Evolutionary conservation across 2,888 invertebrate species (phyloP).

Genomic region (Saturnia japonica): DNA sequence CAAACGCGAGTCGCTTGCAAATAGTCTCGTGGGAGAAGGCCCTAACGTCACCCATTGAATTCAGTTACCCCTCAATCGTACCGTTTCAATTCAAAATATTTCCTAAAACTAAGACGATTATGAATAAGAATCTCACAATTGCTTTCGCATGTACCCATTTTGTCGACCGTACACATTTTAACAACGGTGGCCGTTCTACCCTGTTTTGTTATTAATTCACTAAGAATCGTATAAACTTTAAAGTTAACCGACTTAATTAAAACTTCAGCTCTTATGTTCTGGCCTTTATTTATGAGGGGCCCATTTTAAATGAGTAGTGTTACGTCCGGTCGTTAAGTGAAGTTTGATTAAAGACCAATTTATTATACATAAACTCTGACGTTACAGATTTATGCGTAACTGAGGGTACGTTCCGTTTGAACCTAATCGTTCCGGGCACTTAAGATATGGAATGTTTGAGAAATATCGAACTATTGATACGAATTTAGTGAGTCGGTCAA

Average conservation of each 20-base stretch:
- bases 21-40: no score
- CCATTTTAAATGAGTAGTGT: slow-evolving; percentile 19
- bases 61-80: not conserved
- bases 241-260: slow-evolving; percentile 26
- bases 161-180: slow-evolving; percentile 30
- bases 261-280: slow-evolving; percentile 25
- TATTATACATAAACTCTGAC: slow-evolving; percentile 16
- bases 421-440: not conserved
- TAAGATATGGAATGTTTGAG: not conserved
- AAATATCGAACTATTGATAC: not conserved
- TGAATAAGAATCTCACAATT: not conserved
- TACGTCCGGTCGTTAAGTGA: slow-evolving; percentile 21
- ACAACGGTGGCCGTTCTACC: slow-evolving; percentile 30
- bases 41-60: not conserved
- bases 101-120: not conserved
- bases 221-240: slow-evolving; percentile 36
- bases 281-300: slow-evolving; percentile 21
- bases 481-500: not conserved
- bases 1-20: no score
- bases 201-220: slow-evolving; percentile 35
- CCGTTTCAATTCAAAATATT: not conserved
- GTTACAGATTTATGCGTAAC: slow-evolving; percentile 1
- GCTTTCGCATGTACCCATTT: not conserved
- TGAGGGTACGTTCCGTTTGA: not conserved
- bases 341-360: slow-evolving; percentile 31